A percentile compares a stretch with the other conserved stretches of the same genome.
phyloP scores from a whole-genome alignment of 2,113 vertebrate genomes.

The Sceloporus undulatus region DNA sequence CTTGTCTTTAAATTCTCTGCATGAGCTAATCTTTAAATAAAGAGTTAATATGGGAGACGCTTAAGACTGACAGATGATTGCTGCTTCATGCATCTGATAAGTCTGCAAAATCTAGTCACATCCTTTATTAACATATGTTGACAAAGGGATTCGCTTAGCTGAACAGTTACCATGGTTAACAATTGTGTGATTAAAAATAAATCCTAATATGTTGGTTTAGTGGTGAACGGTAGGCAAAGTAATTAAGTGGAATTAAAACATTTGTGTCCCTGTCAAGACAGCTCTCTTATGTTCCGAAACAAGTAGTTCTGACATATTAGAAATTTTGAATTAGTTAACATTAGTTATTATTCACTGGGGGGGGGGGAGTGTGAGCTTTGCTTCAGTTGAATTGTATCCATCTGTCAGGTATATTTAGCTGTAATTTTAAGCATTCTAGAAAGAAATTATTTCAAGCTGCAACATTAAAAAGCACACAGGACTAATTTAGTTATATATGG shows the following conservation, averaged over 20 bases:
- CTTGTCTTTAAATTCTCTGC: background rate
- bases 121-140: constrained; percentile 53
- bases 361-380: background rate
- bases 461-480: background rate
- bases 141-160: constrained; percentile 54
- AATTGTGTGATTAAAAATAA: constrained; percentile 50
- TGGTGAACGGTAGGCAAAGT: constrained; percentile 41
- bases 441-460: background rate
- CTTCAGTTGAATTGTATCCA: constrained; percentile 46
- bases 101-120: constrained; percentile 63
- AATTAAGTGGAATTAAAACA: constrained; percentile 60
- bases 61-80: constrained; percentile 37
- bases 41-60: constrained; percentile 42
- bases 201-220: constrained; percentile 46
- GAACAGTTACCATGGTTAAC: constrained; percentile 47
- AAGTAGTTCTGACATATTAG: constrained; percentile 20
- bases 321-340: constrained; percentile 18
- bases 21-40: constrained; percentile 58
- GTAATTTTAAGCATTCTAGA: constrained; percentile 8
- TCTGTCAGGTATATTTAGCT: constrained; percentile 1
- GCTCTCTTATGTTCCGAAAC: constrained; percentile 27
- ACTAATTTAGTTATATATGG: background rate
- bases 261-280: constrained; percentile 20
- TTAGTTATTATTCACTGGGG: constrained; percentile 21
- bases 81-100: constrained; percentile 52